Base-by-base conservation (phyloP, 2,797 vertebrate species). In the Apogon talboti region DNA sequence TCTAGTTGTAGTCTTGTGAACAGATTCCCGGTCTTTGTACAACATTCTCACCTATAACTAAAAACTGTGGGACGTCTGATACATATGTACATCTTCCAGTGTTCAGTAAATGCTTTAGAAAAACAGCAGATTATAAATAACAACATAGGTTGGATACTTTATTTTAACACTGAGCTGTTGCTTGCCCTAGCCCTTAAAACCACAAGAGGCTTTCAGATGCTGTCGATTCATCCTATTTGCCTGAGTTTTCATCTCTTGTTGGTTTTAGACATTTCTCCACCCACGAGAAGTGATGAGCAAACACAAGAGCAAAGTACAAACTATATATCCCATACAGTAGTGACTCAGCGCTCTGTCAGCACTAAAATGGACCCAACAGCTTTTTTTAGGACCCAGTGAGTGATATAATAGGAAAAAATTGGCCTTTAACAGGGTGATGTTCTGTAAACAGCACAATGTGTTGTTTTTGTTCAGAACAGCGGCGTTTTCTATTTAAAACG, bases 321-420 rank as follows among this genome's bases (percentile, higher is more conserved):
- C 50, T 11, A 41, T 56, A 49, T 38, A 57, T 79, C 69, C 43
- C 50, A 38, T 66, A 80, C 33, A 7, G 63, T 7, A 30, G 43
- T 82, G 76, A 79, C 61, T 82, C 74, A 78, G 64, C 71, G 38
- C 63, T 72, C 50, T 33, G 64, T 77, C 74, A 74, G 71, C 70
- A 76, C 43, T 21, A 40, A 64, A n/a, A 53, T 38, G 19, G 33
- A 63, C 13, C 46, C 24, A 44, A 16, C 38, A 6, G 41, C 47
- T 58, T 15, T 21, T 53, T 62, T 46, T 13, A 6, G 28, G 11
- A 56, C 28, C 40, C 2, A 66, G 18, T 59, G 41, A 43, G 16
- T 74, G 71, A 47, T 46, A 43, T 59, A 35, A 66, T 43, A 41
- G 6, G 9, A 38, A 52, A n/a, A 19, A n/a, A n/a, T 10, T 42